These are phyloP conservation scores for Amaurobius ferox DNA, from an alignment of 2,888 invertebrate species.

Conservation along the genomic window DNA sequence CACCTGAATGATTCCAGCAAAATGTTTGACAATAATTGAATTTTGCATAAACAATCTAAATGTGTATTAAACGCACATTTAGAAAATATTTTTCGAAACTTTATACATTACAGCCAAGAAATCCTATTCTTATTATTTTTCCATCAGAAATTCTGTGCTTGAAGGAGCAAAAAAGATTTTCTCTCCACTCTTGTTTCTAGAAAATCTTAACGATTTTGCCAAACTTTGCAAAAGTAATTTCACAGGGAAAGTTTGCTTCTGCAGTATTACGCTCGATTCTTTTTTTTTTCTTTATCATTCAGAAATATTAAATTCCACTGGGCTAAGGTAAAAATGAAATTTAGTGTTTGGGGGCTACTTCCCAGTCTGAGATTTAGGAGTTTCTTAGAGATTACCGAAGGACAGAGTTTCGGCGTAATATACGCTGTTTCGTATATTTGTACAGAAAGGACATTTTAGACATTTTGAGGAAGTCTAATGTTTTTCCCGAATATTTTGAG, in stretches of 20 bases:
- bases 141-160: conserved; percentile 55
- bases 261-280: conserved; percentile 27
- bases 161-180: conserved; percentile 23
- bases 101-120: conserved; percentile 53
- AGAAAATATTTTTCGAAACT: conserved; percentile 27
- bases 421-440: neutral
- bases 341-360: conserved; percentile 2
- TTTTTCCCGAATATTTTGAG: neutral
- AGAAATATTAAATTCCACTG: conserved; percentile 63
- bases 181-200: conserved; percentile 46
- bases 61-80: neutral
- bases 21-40: neutral
- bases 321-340: conserved; percentile 30
- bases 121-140: conserved; percentile 61
- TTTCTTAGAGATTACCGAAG: conserved; percentile 10
- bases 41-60: neutral
- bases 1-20: no score
- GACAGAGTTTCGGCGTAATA: neutral
- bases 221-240: conserved; percentile 71
- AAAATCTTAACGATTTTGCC: conserved; percentile 67
- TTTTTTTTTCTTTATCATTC: conserved; percentile 33
- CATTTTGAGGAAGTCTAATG: neutral
- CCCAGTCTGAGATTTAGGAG: neutral
- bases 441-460: neutral
- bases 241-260: conserved; percentile 56